Base-by-base conservation (phyloP, 2,113 vertebrate genomes). In the Ailurus styani region DNA sequence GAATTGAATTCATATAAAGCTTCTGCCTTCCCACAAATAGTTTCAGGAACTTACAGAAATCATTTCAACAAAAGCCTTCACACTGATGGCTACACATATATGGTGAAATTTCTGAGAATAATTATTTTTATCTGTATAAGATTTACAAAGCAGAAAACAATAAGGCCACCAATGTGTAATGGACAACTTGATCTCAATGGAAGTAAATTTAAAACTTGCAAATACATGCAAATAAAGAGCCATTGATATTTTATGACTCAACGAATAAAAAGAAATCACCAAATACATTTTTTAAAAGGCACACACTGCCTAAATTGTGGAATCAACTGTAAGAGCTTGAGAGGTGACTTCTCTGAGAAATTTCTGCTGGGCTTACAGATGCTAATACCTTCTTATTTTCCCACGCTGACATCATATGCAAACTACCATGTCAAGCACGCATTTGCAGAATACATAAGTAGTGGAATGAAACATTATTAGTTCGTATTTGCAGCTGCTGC, bases 381-480 rank as follows among this genome's bases (percentile, higher is more conserved):
- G 97, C 96, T 98, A 98, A 98, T 98, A 98, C 97, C 95, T 91
- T 97, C 95, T 96, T 98, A 98, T 97, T 98, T 97, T 98, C 98
- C 97, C 93, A 98, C 90, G 97, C 95, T 98, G 98, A 98, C 96
- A 98, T 97, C 94, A 98, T n/a, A 98, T 93, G 97, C 95, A 98
- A 98, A 97, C 96, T 97, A 98, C 96, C 86, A 82, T 40, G 93
- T 98, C 97, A 98, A 98, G 98, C 97, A 85, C 25, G 47, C 87
- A 96, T 98, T 98, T 97, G 97, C 93, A 97, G 98, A 98, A 98
- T 98, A 97, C 95, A 70, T 90, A 98, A 98, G 97, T 31, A 97
- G 96, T 73, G 97, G 97, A 98, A 97, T 64, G 97, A 47, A 96
- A 72, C 66, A 78, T 96, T 98, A 98, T 95, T 98, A 93, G 77